Percentiles rank a stretch among this genome's conserved stretches.
Evolutionary conservation across 2,113 vertebrate genomes (phyloP).

Genomic region (Tragelaphus imberbis): DNA sequence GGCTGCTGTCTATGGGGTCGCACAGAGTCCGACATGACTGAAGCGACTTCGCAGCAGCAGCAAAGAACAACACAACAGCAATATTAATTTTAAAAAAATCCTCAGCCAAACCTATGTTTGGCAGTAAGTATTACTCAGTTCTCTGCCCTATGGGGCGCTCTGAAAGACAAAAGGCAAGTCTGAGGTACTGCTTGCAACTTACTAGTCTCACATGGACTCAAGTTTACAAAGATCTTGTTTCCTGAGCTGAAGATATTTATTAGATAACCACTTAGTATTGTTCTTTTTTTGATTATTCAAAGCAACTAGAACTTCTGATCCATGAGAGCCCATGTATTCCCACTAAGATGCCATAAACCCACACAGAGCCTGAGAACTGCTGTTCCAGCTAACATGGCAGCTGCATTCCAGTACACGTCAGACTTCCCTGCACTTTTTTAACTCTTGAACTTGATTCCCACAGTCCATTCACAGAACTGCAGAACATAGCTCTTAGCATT

Average conservation of each 20-base stretch:
- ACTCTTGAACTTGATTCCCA: not conserved
- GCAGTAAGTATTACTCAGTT: not conserved
- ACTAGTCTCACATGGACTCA: not conserved
- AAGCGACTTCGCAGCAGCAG: not conserved
- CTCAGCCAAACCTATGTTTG: not conserved
- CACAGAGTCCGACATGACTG: not conserved
- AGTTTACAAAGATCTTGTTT: slow-evolving; percentile 9
- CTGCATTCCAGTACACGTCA: no score
- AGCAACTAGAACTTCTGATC: not conserved
- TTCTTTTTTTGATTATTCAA: not conserved
- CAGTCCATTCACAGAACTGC: not conserved
- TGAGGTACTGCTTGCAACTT: not conserved
- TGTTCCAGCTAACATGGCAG: not conserved
- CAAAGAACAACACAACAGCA: not conserved
- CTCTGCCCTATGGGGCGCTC: not conserved
- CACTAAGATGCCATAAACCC: not conserved
- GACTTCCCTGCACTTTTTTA: not conserved
- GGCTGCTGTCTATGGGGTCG: not conserved
- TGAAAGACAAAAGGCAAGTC: not conserved
- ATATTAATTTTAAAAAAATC: not conserved
- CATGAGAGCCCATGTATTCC: not conserved
- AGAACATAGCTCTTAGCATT: not conserved
- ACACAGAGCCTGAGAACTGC: not conserved
- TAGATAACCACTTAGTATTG: not conserved
- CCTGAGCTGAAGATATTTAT: not conserved